phyloP scores from a whole-genome alignment of 2,113 vertebrate genomes.

The Nasalis larvatus region DNA sequence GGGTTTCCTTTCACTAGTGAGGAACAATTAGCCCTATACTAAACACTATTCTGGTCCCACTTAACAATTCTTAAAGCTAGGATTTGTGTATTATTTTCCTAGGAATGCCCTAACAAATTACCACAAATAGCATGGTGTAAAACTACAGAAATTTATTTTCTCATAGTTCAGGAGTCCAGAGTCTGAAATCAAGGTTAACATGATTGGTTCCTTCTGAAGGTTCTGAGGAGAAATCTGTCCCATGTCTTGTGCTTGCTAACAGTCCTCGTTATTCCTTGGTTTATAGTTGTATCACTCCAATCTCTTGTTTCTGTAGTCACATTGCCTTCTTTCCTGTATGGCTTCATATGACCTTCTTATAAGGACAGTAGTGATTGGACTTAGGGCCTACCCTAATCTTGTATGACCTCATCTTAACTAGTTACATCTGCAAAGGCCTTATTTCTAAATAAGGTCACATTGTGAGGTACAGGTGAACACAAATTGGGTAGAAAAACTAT shows the following conservation, averaged over 20 bases:
- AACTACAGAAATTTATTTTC: background rate
- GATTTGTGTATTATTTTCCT: background rate
- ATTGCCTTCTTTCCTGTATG: background rate
- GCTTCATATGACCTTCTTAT: background rate
- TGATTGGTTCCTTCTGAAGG: background rate
- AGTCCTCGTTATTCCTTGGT: background rate
- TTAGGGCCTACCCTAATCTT: background rate
- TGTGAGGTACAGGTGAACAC: background rate
- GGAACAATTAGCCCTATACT: background rate
- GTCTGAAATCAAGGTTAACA: background rate
- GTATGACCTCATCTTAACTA: background rate
- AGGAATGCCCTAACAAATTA: background rate
- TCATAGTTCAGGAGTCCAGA: background rate
- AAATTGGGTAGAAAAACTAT: background rate
- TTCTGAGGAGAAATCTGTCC: background rate
- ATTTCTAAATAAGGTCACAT: background rate
- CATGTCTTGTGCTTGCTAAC: background rate
- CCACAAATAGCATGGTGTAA: background rate
- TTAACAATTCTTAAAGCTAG: background rate
- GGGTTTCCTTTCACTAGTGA: background rate
- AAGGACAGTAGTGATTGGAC: background rate
- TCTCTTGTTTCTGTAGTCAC: background rate
- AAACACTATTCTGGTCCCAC: background rate
- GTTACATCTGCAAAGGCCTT: background rate
- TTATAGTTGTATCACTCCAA: background rate